Evolutionary conservation across 2,113 vertebrate species (phyloP).

Genomic region (Chloebia gouldiae): DNA sequence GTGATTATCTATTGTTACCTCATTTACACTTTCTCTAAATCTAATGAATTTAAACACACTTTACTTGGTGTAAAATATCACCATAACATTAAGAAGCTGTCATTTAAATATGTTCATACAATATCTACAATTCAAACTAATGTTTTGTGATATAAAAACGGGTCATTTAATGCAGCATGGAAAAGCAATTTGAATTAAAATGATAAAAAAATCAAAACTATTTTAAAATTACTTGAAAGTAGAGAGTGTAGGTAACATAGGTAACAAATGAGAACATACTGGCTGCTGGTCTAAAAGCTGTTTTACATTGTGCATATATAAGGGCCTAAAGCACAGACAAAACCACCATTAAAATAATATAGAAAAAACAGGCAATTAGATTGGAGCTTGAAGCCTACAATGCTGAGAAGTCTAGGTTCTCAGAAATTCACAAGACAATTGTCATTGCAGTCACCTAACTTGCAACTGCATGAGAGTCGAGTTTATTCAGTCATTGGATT

Average conservation of each 20-base stretch:
- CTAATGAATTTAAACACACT: constrained; percentile 41
- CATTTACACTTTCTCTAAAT: constrained; percentile 27
- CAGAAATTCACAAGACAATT: background rate
- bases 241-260: background rate
- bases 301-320: background rate
- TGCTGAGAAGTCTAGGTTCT: background rate
- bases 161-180: background rate
- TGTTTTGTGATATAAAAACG: constrained; percentile 2
- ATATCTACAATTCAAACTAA: background rate
- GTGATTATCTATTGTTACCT: constrained; percentile 20
- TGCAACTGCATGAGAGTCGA: background rate
- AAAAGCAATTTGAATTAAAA: constrained; percentile 24
- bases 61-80: constrained; percentile 22
- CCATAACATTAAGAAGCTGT: background rate
- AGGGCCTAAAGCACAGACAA: background rate
- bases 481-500: background rate
- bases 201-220: background rate
- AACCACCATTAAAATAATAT: background rate
- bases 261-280: background rate
- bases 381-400: background rate
- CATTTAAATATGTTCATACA: background rate
- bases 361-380: background rate
- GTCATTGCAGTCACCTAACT: background rate
- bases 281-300: background rate
- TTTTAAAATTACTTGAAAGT: background rate